Evolutionary conservation across 1,140 invertebrate genomes (phyloP), one percentile per base, ranked within the genome.

Genomic region (Pachypsylla venusta): DNA sequence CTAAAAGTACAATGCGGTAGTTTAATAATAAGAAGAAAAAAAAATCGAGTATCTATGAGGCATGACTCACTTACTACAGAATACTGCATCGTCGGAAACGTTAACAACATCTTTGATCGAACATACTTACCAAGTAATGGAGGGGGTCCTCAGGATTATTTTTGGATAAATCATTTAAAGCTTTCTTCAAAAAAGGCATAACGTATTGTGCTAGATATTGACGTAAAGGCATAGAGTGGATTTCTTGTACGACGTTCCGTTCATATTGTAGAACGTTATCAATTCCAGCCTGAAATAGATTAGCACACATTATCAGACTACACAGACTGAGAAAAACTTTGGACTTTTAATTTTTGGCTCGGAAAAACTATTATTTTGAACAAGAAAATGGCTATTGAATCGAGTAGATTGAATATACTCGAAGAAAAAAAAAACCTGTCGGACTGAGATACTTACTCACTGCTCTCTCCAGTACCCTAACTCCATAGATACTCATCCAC

Each of bases 91-190:
- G 7, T 10, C 30, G n/a, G 30, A 35, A n/a, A n/a, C 30, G n/a
- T 35, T n/a, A 10, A 35, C n/a, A n/a, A n/a, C n/a, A 35, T n/a
- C 30, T 35, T 7, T 10, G 30, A n/a, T 35, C n/a, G 30, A 35
- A 35, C n/a, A 35, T 10, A n/a, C 30, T 35, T n/a, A 48, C 42
- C 42, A 48, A 48, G 22, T 48, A 48, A 48, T 48, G n/a, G n/a
- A 48, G 4, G 7, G 42, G 42, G n/a, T 4, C 4, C 16, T 48
- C 42, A 48, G 42, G 42, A 10, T 48, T 48, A 5, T n/a, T n/a
- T 48, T 19, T 4, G 22, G 42, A 19, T 5, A 48, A n/a, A 19
- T 48, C 42, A n/a, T 48, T 48, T 22, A 48, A 10, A 3, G n/a
- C 42, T 22, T 22, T 5, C 7, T n/a, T 48, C 16, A 48, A n/a